Conservation (phyloP, 2,113 vertebrate species). For the Telmatochromis brichardi region DNA sequence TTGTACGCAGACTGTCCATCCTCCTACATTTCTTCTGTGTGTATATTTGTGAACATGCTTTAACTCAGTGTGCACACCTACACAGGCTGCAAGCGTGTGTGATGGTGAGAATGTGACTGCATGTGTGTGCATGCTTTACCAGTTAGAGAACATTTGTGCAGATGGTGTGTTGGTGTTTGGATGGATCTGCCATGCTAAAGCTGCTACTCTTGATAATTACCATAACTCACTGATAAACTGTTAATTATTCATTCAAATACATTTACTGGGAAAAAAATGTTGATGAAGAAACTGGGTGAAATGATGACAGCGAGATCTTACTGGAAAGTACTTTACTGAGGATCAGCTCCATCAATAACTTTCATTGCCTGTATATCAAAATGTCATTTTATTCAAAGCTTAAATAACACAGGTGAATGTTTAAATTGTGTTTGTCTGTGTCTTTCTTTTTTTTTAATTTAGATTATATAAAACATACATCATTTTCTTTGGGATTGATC, state of each 20-base stretch:
- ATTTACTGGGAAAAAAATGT: neutral
- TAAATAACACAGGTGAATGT: neutral
- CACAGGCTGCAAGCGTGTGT: neutral
- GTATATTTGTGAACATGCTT: neutral
- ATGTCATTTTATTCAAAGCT: neutral
- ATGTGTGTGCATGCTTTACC: neutral
- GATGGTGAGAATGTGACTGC: neutral
- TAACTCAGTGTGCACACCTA: neutral
- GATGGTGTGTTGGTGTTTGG: slow-evolving; percentile 50
- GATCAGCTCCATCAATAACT: neutral
- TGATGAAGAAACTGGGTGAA: neutral
- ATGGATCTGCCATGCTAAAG: neutral
- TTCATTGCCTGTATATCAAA: neutral
- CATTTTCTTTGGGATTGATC: neutral
- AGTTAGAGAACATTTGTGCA: slow-evolving; percentile 30
- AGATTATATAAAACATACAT: neutral
- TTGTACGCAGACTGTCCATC: neutral
- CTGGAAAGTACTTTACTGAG: neutral
- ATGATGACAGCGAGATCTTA: neutral
- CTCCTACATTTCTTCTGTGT: slow-evolving; percentile 15
- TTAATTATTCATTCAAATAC: neutral
- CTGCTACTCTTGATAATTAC: neutral
- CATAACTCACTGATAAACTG: neutral
- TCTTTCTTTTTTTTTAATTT: accelerated
- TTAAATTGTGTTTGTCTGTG: neutral